phyloP scores from a whole-genome alignment of 1,140 invertebrate species.

The Oscheius sp. region DNA sequence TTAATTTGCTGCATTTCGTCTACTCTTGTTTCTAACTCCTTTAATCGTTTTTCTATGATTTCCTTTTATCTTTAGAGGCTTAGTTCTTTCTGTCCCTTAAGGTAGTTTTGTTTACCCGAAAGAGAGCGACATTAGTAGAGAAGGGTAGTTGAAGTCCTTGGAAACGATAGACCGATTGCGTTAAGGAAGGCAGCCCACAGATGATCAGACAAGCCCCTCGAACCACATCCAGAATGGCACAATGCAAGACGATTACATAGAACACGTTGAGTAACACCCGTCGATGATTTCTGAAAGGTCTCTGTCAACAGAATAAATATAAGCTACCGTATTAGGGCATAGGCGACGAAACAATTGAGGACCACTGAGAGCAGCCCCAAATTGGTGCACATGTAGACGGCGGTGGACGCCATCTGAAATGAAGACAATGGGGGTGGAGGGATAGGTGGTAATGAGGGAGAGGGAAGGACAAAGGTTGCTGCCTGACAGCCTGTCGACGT shows the following conservation, averaged over 20 bases:
- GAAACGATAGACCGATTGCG: background rate
- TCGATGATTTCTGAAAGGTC: constrained; percentile 45
- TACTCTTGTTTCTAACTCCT: background rate
- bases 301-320: background rate
- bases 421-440: background rate
- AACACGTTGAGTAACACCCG: constrained; percentile 58
- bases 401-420: constrained; percentile 4
- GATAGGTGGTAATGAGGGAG: background rate
- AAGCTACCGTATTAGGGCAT: background rate
- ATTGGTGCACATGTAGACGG: constrained; percentile 4
- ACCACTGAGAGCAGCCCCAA: background rate
- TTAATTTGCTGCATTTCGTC: too few species aligned
- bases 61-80: background rate
- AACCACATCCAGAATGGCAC: constrained; percentile 58
- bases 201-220: constrained; percentile 54
- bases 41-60: background rate
- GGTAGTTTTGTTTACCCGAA: constrained; percentile 1
- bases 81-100: background rate
- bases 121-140: background rate
- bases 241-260: constrained; percentile 59
- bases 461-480: constrained; percentile 6
- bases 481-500: background rate
- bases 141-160: background rate
- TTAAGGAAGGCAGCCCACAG: constrained; percentile 48
- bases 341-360: background rate